Evolutionary conservation across 2,888 invertebrate genomes (phyloP), one percentile per base, ranked within the genome.

Genomic region (Nomada lathburiana): DNA sequence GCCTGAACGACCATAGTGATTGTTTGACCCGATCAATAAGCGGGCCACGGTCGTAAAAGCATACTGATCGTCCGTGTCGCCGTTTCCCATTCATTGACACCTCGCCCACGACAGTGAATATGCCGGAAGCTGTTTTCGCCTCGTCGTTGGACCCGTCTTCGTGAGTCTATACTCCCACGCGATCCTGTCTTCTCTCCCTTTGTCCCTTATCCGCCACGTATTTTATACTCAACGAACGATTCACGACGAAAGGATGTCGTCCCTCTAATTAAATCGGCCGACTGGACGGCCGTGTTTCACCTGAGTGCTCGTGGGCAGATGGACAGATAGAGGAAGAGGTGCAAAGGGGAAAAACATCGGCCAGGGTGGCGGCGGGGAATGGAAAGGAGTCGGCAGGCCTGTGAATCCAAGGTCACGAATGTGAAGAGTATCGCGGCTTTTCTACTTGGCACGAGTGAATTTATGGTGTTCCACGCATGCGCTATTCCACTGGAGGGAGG

Each of bases 231-330:
- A 63, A n/a, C 42, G 60, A 68, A 62, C 64, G 69, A 71, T 70
- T 65, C 63, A 57, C 75, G 67, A 75, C 60, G 75, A 71, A 67
- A 20, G 53, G 70, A 68, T 62, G 60, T 76, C 71, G 71, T 78
- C 88, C 89, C 88, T 92, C 90, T 91, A 92, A 93, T 92, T 92
- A 92, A 92, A 92, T 92, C 90, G 89, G 84, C 82, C 85, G 81
- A 84, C 73, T 78, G 82, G 67, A 84, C 79, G 85, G 88, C 85
- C 88, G 85, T 87, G 90, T 91, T 90, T 89, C 87, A 89, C 81
- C 80, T 85, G 86, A 87, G 87, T 65, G 82, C 82, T 74, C 70
- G 71, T 57, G 55, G 67, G 65, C 26, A 70, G 69, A 70, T 47
- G 50, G 64, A 69, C 70, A 73, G 81, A 75, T 57, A 79, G 79